Base-by-base conservation (phyloP, 2,113 vertebrate genomes). In the Charadrius vociferus region DNA sequence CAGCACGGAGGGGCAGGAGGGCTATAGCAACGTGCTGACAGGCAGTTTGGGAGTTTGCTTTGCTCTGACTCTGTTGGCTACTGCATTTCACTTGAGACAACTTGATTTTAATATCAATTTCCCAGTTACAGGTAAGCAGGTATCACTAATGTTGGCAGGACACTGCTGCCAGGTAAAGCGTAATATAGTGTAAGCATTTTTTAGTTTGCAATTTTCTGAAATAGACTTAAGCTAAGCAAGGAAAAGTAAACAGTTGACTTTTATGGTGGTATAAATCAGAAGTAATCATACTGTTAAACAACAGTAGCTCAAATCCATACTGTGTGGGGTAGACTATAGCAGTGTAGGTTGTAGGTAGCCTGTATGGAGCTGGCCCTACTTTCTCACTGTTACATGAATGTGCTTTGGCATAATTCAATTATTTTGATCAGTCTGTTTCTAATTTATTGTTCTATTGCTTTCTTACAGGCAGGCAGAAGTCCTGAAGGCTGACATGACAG, bases 401-500 rank as follows among this genome's bases (percentile, higher is more conserved):
- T 93, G 15, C 19, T 95, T 84, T 47, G 41, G 29, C 17, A 18
- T 52, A 52, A 81, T 50, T 95, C 12, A 49, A 1, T 92, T 92
- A 53, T 47, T 52, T 95, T 91, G 52, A 58, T 82, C 14, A 71
- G 27, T 52, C 52, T 49, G 34, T 95, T 97, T 86, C 93, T 98
- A 73, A 98, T 86, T 45, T 55, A 55, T 66, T 95, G 27, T 94
- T 94, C 43, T 90, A 30, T 41, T 67, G 81, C 49, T 72, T 88
- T 84, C 71, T 97, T 99, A 96, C 98, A 99, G 99, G 98, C 99
- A 99, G 99, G 99, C 99, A 98, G 99, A 99, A 99, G 99, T 99
- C 99, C 99, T 99, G 98, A 99, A 99, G 99, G 99, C 99, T 98
- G 99, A 99, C 98, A 99, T 99, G 99, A 99, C 99, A 98, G 99